Conservation (phyloP, 2,888 invertebrate genomes). For the Serrognathus titanus region DNA sequence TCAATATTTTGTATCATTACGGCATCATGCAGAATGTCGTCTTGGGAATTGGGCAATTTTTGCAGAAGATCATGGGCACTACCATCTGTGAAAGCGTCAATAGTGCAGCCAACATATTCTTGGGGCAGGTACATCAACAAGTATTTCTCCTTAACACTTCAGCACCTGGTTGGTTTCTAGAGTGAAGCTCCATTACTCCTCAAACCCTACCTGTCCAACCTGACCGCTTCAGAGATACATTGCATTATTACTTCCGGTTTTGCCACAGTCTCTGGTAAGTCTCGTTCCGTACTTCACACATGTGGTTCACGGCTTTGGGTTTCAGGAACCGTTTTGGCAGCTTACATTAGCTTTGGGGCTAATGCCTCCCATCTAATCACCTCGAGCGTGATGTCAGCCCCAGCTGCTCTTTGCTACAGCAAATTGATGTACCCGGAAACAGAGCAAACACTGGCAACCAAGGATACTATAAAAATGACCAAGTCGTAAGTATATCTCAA, state of each 20-base stretch:
- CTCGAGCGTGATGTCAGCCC: conserved; percentile 95
- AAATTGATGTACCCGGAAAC: conserved; percentile 93
- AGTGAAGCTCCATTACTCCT: conserved; percentile 88
- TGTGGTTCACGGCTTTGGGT: neutral
- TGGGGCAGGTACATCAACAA: conserved; percentile 71
- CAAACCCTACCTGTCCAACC: conserved; percentile 76
- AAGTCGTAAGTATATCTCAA: conserved; percentile 56
- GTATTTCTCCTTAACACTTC: neutral
- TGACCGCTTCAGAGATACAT: conserved; percentile 91
- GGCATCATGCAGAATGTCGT: conserved; percentile 87
- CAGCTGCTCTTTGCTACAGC: conserved; percentile 84
- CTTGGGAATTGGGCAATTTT: conserved; percentile 71
- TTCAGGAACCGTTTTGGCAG: conserved; percentile 80
- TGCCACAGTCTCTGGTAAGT: conserved; percentile 83
- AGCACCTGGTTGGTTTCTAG: conserved; percentile 50
- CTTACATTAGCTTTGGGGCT: conserved; percentile 88
- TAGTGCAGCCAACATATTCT: conserved; percentile 88
- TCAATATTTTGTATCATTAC: conserved; percentile 84
- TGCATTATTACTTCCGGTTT: conserved; percentile 93
- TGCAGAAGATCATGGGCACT: conserved; percentile 73
- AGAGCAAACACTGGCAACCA: conserved; percentile 70
- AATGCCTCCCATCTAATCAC: conserved; percentile 85
- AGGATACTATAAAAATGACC: conserved; percentile 70
- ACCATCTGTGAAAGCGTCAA: conserved; percentile 94
- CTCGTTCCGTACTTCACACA: neutral